These are phyloP conservation scores for Ammodytes dubius DNA, from an alignment of 2,113 vertebrate genomes.

Conservation along the genomic window DNA sequence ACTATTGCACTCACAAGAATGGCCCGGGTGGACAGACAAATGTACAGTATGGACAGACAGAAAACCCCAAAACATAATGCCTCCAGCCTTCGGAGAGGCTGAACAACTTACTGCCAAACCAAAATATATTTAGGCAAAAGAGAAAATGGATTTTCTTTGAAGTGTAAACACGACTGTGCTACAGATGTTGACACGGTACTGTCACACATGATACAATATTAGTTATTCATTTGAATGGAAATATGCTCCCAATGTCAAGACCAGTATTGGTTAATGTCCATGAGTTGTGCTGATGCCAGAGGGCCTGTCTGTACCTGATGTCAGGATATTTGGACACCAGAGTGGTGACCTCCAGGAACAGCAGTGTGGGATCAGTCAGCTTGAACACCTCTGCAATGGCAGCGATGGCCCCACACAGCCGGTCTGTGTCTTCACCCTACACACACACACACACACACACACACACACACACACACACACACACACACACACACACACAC, in stretches of 20 bases:
- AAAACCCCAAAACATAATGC: too few species aligned
- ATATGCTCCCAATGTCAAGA: background rate
- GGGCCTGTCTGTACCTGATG: conserved; percentile 88
- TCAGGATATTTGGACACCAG: conserved; percentile 97
- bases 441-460: background rate
- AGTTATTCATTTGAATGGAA: background rate
- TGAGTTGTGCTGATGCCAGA: background rate
- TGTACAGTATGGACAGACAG: too few species aligned
- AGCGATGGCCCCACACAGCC: conserved; percentile 91
- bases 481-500: too few species aligned
- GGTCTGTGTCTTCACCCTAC: conserved; percentile 88
- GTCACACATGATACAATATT: background rate
- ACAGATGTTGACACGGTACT: background rate
- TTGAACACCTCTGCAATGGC: conserved; percentile 98
- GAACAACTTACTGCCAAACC: background rate
- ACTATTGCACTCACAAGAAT: too few species aligned
- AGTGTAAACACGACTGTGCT: background rate
- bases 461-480: too few species aligned
- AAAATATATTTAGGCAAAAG: background rate
- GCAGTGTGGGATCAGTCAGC: conserved; percentile 95
- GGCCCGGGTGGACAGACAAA: too few species aligned
- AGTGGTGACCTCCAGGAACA: conserved; percentile 96
- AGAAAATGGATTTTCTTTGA: background rate
- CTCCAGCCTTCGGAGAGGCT: too few species aligned
- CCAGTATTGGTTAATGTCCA: background rate